Evolutionary conservation across 2,797 vertebrate genomes (phyloP), one percentile per base, ranked within the genome.

Genomic region (Eleutherodactylus coqui): DNA sequence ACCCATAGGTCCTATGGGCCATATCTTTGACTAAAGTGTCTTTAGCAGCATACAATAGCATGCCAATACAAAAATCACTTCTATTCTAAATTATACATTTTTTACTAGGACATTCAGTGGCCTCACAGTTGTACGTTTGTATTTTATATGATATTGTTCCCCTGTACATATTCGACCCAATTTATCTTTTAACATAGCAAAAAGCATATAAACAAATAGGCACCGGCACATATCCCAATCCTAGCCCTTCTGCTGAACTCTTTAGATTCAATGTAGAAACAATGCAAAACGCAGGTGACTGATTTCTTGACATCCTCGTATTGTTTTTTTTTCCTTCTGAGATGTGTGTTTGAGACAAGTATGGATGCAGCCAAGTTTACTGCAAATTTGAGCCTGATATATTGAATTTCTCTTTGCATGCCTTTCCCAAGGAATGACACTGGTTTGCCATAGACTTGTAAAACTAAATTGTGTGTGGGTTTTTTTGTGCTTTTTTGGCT

Each of bases 401-500:
- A 83, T 83, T 83, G 51, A 73, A 83, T 83, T 83, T 73, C 81
- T 21, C 27, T 19, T 41, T 73, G 69, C 51, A 83, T 75, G 36
- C 69, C 81, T 83, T 75, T 83, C 51, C n/a, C 49, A 58, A 83
- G 69, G 49, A 84, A 76, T 75, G 82, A 84, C 82, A 84, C 58
- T 62, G 58, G 62, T 62, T 77, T 85, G 58, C 60, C 60, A 62
- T 67, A 85, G 58, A 85, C 60, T 76, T 67, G 75, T 77, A 75
- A 75, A 84, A 53, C n/a, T 76, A 75, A 75, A 76, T 47, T 84
- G 72, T 84, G 55, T 64, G 72, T 55, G 82, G 73, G 53, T 47
- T 82, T 82, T n/a, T 83, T 29, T 82, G 47, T 72, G 67, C 80
- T 72, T 82, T 72, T 79, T 79, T 41, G 38, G 55, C 45, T 80